phyloP scores from a whole-genome alignment of 2,797 vertebrate species.

The Limosa lapponica region DNA sequence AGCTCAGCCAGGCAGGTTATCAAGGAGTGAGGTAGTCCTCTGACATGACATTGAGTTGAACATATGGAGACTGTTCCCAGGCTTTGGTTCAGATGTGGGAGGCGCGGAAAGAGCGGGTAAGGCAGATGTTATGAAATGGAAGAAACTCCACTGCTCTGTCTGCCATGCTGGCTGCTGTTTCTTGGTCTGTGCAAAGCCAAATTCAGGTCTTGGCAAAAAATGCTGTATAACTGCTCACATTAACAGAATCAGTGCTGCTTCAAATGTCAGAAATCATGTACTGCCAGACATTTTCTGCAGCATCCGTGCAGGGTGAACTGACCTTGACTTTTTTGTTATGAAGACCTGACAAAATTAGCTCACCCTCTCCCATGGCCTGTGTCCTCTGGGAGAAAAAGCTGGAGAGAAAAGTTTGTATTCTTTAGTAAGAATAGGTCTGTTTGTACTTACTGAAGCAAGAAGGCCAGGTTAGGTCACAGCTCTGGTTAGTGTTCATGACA shows the following conservation, averaged over 20 bases:
- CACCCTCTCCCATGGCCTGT: neutral
- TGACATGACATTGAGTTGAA: fast-evolving
- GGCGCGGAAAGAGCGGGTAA: neutral
- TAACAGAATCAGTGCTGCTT: neutral
- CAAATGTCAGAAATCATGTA: neutral
- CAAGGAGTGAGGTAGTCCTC: neutral
- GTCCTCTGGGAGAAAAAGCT: neutral
- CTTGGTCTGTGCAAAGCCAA: neutral
- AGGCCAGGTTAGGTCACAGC: neutral
- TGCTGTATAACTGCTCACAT: neutral
- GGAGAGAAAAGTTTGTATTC: neutral
- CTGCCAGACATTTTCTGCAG: neutral
- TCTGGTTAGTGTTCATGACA: neutral
- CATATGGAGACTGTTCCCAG: neutral
- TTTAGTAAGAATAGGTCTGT: neutral
- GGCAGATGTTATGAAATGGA: neutral
- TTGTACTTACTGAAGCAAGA: neutral
- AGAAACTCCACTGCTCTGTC: neutral
- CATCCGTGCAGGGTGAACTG: neutral
- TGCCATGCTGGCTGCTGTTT: neutral
- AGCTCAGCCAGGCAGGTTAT: neutral
- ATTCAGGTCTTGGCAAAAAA: neutral
- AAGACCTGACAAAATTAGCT: neutral
- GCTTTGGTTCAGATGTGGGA: neutral
- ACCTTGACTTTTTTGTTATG: neutral